Conservation (phyloP, 2,797 vertebrate genomes). For the Lerista edwardsae region DNA sequence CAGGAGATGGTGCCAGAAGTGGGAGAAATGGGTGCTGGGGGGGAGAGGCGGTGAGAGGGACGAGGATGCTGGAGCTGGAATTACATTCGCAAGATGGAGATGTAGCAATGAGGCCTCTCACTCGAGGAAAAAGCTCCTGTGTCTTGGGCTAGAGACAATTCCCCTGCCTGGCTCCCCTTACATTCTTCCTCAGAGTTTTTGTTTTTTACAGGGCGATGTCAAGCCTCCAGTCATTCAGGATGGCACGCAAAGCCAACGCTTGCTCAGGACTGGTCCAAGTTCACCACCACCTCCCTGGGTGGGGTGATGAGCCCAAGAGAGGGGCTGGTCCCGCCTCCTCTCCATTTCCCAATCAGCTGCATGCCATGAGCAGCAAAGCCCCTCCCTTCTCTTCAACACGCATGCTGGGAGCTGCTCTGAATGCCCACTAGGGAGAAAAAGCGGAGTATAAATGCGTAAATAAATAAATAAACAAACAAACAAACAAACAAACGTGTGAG, state of each 20-base stretch:
- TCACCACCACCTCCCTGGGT: background rate
- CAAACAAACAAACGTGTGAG: too few species aligned
- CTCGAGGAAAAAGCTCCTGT: background rate
- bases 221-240: background rate
- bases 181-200: background rate
- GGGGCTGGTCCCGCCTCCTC: background rate
- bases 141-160: background rate
- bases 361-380: background rate
- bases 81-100: background rate
- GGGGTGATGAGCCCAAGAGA: background rate
- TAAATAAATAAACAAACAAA: too few species aligned
- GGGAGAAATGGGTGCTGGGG: background rate
- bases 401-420: background rate
- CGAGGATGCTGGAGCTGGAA: background rate
- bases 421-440: too few species aligned
- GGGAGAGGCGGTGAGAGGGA: background rate
- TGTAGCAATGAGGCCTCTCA: background rate
- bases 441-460: too few species aligned
- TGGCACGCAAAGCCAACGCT: too few species aligned
- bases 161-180: background rate
- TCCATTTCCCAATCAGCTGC: background rate
- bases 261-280: background rate
- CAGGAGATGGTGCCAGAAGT: constrained; percentile 1
- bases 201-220: background rate
- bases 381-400: background rate